A percentile compares a stretch with the other conserved stretches of the same genome.
Conservation (phyloP, 2,113 vertebrate genomes). For the Leucopsar rothschildi region DNA sequence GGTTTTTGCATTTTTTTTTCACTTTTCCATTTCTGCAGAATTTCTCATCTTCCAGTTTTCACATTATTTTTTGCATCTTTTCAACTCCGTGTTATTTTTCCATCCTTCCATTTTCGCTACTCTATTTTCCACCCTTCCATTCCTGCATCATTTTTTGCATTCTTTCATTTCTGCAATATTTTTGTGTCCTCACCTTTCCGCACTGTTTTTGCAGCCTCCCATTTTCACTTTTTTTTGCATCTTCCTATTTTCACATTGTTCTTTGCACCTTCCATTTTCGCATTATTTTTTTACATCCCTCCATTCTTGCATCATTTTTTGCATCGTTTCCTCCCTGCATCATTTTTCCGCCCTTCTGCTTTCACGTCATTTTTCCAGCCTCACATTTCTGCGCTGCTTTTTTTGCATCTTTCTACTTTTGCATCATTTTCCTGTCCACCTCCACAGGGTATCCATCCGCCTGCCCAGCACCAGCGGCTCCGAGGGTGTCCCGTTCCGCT, state of each 20-base stretch:
- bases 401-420: neutral
- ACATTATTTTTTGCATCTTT: neutral
- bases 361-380: rapidly evolving
- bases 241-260: neutral
- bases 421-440: rapidly evolving
- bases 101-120: too few species aligned
- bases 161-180: rapidly evolving
- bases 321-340: rapidly evolving
- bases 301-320: rapidly evolving
- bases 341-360: neutral
- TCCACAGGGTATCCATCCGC: slow-evolving; percentile 87
- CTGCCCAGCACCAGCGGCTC: slow-evolving; percentile 93
- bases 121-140: neutral
- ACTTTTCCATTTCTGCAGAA: neutral
- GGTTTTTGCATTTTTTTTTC: neutral
- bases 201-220: neutral
- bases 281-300: too few species aligned
- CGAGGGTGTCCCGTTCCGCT: slow-evolving; percentile 88
- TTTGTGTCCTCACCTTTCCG: neutral
- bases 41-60: neutral
- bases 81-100: too few species aligned
- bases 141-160: neutral
- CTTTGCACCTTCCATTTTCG: neutral
- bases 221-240: neutral
- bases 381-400: rapidly evolving